A percentile compares a stretch with the other conserved stretches of the same genome.
phyloP scores from a whole-genome alignment of 2,113 vertebrate species.

The Suricata suricatta region DNA sequence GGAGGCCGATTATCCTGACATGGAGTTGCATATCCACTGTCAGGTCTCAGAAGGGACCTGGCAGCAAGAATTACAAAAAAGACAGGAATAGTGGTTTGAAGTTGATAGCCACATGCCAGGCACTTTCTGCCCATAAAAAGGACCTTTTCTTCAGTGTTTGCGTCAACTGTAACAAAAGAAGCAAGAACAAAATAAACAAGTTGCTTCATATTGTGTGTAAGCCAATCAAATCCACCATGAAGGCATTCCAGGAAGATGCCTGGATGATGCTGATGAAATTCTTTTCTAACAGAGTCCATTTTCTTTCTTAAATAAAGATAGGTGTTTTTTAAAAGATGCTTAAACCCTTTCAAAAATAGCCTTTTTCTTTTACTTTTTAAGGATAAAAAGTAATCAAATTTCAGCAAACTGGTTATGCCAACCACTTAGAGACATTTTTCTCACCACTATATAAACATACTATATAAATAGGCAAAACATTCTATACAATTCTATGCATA shows the following conservation, averaged over 20 bases:
- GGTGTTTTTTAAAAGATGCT: slow-evolving; percentile 68
- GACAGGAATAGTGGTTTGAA: slow-evolving; percentile 82
- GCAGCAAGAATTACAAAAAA: slow-evolving; percentile 82
- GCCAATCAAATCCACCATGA: slow-evolving; percentile 79
- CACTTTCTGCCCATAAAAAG: slow-evolving; percentile 83
- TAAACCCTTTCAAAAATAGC: slow-evolving; percentile 72
- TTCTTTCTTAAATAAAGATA: slow-evolving; percentile 70
- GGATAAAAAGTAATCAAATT: slow-evolving; percentile 70
- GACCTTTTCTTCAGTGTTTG: slow-evolving; percentile 82
- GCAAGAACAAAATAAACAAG: slow-evolving; percentile 82
- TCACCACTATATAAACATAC: not conserved
- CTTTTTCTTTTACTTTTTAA: slow-evolving; percentile 78
- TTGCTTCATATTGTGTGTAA: slow-evolving; percentile 68
- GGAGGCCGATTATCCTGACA: slow-evolving; percentile 81
- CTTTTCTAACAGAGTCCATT: slow-evolving; percentile 72
- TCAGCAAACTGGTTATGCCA: slow-evolving; percentile 69
- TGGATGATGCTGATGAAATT: slow-evolving; percentile 59
- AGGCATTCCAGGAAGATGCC: slow-evolving; percentile 66
- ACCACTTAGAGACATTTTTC: slow-evolving; percentile 68
- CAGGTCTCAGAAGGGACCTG: slow-evolving; percentile 82
- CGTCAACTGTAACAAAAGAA: slow-evolving; percentile 83
- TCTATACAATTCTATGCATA: not conserved
- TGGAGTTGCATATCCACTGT: slow-evolving; percentile 79
- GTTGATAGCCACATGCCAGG: slow-evolving; percentile 82
- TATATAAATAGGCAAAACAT: not conserved